Conservation (phyloP, 2,888 invertebrate genomes). For the Pimpla rufipes region DNA sequence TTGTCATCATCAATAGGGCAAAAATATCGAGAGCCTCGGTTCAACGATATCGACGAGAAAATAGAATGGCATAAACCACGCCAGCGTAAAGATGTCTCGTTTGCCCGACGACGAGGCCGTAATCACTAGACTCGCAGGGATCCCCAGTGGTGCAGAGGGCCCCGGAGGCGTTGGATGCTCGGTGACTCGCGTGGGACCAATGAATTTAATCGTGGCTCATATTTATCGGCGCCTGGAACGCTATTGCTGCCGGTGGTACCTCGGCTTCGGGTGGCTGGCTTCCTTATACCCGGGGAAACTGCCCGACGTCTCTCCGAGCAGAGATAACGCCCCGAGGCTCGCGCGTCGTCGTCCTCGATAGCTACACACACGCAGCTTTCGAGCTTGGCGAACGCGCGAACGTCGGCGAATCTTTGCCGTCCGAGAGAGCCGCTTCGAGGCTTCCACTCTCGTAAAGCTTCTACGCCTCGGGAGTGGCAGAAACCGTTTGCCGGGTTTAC, state of each 20-base stretch:
- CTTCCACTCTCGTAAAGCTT: slow-evolving; percentile 43
- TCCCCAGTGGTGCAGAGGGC: neutral
- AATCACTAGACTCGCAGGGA: slow-evolving; percentile 31
- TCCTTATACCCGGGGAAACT: slow-evolving; percentile 50
- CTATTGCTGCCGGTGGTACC: slow-evolving; percentile 2
- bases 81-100: slow-evolving; percentile 1
- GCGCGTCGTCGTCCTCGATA: slow-evolving; percentile 33
- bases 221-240: slow-evolving; percentile 75
- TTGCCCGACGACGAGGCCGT: slow-evolving; percentile 36
- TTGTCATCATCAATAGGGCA: too few relatives aligned
- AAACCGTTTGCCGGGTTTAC: slow-evolving; percentile 42
- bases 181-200: slow-evolving; percentile 64
- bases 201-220: slow-evolving; percentile 77
- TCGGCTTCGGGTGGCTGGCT: slow-evolving; percentile 5
- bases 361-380: slow-evolving; percentile 6
- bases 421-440: slow-evolving; percentile 18
- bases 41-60: neutral
- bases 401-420: slow-evolving; percentile 39
- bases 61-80: slow-evolving; percentile 11
- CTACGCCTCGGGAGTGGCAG: slow-evolving; percentile 34
- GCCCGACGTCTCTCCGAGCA: slow-evolving; percentile 35
- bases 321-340: slow-evolving; percentile 58
- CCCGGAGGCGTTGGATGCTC: slow-evolving; percentile 41
- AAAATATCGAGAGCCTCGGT: too few relatives aligned
- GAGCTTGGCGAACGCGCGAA: neutral